phyloP scores from a whole-genome alignment of 1,140 invertebrate genomes.

The Dryas iulia region DNA sequence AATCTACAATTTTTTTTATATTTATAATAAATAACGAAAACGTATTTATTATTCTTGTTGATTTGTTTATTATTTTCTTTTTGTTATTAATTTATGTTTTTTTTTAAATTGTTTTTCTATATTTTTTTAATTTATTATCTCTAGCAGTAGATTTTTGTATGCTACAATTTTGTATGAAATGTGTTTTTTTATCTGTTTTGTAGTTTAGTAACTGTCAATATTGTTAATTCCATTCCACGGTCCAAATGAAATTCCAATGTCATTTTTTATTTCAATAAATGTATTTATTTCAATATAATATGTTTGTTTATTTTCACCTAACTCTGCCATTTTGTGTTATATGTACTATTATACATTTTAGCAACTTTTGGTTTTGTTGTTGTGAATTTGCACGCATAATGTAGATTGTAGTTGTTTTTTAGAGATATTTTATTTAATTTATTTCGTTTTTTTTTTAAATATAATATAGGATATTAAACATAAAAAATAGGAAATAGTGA shows the following conservation, averaged over 20 bases:
- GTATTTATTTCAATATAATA: slow-evolving; percentile 56
- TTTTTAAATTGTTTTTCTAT: slow-evolving; percentile 64
- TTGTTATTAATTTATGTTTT: slow-evolving; percentile 75
- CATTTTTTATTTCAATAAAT: slow-evolving; percentile 80
- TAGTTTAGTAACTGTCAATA: slow-evolving; percentile 76
- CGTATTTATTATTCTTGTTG: slow-evolving; percentile 74
- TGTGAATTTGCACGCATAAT: neutral
- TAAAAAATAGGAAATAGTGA: neutral
- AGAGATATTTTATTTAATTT: neutral
- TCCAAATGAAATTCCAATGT: slow-evolving; percentile 69
- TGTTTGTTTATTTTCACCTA: slow-evolving; percentile 51
- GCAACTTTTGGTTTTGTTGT: neutral
- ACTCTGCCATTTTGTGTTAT: neutral
- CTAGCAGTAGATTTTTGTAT: slow-evolving; percentile 59
- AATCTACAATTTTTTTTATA: slow-evolving; percentile 53
- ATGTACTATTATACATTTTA: neutral
- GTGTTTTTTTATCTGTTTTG: slow-evolving; percentile 53
- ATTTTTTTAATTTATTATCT: slow-evolving; percentile 77
- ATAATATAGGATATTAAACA: neutral
- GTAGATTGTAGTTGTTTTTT: neutral
- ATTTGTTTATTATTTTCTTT: slow-evolving; percentile 57
- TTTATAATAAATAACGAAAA: slow-evolving; percentile 63
- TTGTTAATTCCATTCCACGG: slow-evolving; percentile 69
- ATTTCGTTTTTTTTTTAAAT: no score
- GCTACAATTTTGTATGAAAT: slow-evolving; percentile 48